phyloP scores from a whole-genome alignment of 2,797 vertebrate species.

The Pelobates cultripes region DNA sequence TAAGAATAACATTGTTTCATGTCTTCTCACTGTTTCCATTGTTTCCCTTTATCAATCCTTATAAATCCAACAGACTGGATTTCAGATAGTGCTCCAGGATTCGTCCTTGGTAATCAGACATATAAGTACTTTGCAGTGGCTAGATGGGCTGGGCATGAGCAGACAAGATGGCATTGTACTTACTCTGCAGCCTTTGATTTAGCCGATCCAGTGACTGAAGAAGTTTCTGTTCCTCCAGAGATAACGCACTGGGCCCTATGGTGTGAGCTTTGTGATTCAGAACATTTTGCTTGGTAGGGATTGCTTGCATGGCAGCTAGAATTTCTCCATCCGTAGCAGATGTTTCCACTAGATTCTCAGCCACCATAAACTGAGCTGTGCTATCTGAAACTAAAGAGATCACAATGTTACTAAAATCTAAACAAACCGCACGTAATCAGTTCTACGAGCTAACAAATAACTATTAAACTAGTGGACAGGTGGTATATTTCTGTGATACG shows the following conservation, averaged over 20 bases:
- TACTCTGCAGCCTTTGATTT: conserved; percentile 71
- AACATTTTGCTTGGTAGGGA: conserved; percentile 59
- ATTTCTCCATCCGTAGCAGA: conserved; percentile 65
- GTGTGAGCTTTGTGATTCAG: conserved; percentile 49
- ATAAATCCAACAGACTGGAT: too few species aligned
- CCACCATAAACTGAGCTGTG: conserved; percentile 69
- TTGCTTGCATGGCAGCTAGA: conserved; percentile 66
- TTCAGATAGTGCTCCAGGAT: too few species aligned
- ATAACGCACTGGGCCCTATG: conserved; percentile 67
- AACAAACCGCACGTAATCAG: conserved; percentile 16
- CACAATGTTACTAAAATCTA: conserved; percentile 32
- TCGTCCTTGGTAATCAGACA: too few species aligned
- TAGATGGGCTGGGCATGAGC: too few species aligned
- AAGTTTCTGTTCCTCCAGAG: conserved; percentile 84
- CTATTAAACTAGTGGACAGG: too few species aligned
- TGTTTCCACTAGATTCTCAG: conserved; percentile 68
- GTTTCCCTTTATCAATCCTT: too few species aligned
- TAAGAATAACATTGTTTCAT: too few species aligned
- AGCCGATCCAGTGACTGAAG: conserved; percentile 79
- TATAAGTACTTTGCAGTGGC: too few species aligned
- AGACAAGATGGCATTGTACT: conserved; percentile 51
- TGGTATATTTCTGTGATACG: too few species aligned
- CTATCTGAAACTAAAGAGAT: conserved; percentile 76
- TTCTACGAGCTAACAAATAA: background rate
- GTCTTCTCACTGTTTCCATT: too few species aligned